A percentile compares a stretch with the other conserved stretches of the same genome.
phyloP scores from a whole-genome alignment of 23 tunicate species.

The Clavelina lepadiformis region DNA sequence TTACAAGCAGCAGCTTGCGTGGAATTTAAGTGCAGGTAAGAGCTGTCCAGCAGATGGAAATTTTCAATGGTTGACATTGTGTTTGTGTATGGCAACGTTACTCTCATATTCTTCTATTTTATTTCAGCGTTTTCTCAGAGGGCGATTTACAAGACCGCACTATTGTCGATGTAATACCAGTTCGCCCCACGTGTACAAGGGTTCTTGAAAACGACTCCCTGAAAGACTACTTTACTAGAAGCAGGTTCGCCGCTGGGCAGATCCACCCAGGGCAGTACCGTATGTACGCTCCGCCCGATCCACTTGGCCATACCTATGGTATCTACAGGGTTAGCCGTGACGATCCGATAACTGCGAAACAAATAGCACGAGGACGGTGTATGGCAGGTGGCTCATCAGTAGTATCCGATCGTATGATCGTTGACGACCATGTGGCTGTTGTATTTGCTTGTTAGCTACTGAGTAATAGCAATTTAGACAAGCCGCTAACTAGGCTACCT shows the following conservation, averaged over 20 bases:
- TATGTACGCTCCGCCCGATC: constrained; percentile 62
- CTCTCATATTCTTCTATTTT: background rate
- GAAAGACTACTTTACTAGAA: constrained; percentile 13
- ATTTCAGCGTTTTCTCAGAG: constrained; percentile 21
- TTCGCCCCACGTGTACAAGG: constrained; percentile 3
- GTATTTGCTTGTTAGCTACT: constrained; percentile 23
- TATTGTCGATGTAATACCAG: constrained; percentile 25
- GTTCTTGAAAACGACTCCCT: constrained; percentile 9
- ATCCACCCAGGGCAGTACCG: constrained; percentile 7
- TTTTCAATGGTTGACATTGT: background rate
- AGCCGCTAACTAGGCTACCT: too few species aligned
- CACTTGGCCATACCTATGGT: constrained; percentile 70
- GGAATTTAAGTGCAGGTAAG: constrained; percentile 73
- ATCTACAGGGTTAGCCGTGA: constrained; percentile 43
- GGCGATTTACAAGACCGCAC: constrained; percentile 23
- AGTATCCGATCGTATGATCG: constrained; percentile 30
- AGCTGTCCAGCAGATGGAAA: background rate
- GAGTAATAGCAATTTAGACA: too few species aligned
- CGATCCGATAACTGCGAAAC: constrained; percentile 56
- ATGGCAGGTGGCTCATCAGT: constrained; percentile 38
- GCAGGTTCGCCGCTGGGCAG: constrained; percentile 10
- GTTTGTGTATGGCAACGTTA: background rate
- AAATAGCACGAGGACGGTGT: constrained; percentile 41
- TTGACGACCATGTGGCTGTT: constrained; percentile 44
- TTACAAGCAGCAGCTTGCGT: constrained; percentile 38